Conservation (phyloP, 2,113 vertebrate genomes). For the human region GRCh38 chr3:110770001-110770500, state of each 20-base stretch:
- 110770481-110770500: slow-evolving; percentile 45
- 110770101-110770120: background rate
- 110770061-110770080: background rate
- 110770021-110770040: slow-evolving; percentile 49
- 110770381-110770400: slow-evolving; percentile 43
- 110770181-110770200: slow-evolving; percentile 27
- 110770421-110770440: slow-evolving; percentile 69
- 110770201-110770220: background rate
- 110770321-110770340: background rate
- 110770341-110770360: slow-evolving; percentile 57
- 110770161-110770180: slow-evolving; percentile 20
- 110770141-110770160: slow-evolving; percentile 15
- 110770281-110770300: slow-evolving; percentile 36
- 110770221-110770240: slow-evolving; percentile 32
- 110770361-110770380: slow-evolving; percentile 59
- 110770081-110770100: background rate
- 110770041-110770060: background rate
- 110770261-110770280: slow-evolving; percentile 43
- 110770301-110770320: background rate
- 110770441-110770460: slow-evolving; percentile 61
- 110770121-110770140: slow-evolving; percentile 48
- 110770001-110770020: background rate
- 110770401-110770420: slow-evolving; percentile 61
- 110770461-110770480: slow-evolving; percentile 55
- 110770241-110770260: background rate